Conservation (phyloP, 1,140 invertebrate species). For the Catajapyx aquilonaris region DNA sequence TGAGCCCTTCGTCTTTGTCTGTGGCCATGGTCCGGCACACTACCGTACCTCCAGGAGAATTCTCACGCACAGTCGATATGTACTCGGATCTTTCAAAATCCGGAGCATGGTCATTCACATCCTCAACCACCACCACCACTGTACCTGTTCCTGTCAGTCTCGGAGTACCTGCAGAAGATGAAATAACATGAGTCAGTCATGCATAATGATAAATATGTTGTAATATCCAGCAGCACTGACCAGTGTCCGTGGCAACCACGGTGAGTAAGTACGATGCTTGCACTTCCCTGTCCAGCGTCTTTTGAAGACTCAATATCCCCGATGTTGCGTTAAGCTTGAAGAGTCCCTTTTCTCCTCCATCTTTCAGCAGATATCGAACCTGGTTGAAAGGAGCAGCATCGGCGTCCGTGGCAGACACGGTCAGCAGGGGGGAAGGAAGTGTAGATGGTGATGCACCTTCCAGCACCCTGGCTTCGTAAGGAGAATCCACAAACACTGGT, state of each 20-base stretch:
- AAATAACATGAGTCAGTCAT: background rate
- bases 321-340: conserved; percentile 74
- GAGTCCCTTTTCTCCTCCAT: conserved; percentile 68
- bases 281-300: conserved; percentile 60
- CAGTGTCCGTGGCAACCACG: conserved; percentile 78
- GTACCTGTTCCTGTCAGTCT: conserved; percentile 70
- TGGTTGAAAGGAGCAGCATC: conserved; percentile 78
- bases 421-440: conserved; percentile 46
- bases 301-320: conserved; percentile 61
- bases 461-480: conserved; percentile 77
- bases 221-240: conserved; percentile 30
- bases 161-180: conserved; percentile 42
- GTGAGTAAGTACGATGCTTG: conserved; percentile 62
- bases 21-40: conserved; percentile 47
- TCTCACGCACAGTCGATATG: conserved; percentile 50
- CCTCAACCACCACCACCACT: conserved; percentile 69
- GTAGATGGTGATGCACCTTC: conserved; percentile 36
- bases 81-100: conserved; percentile 60
- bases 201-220: background rate
- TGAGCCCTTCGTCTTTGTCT: conserved; percentile 61
- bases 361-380: conserved; percentile 77
- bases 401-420: conserved; percentile 66
- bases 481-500: conserved; percentile 74
- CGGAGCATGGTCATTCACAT: conserved; percentile 83
- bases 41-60: conserved; percentile 42